These are phyloP conservation scores for Perodicticus potto DNA, from an alignment of 2,797 vertebrate species.

Conservation along the genomic window DNA sequence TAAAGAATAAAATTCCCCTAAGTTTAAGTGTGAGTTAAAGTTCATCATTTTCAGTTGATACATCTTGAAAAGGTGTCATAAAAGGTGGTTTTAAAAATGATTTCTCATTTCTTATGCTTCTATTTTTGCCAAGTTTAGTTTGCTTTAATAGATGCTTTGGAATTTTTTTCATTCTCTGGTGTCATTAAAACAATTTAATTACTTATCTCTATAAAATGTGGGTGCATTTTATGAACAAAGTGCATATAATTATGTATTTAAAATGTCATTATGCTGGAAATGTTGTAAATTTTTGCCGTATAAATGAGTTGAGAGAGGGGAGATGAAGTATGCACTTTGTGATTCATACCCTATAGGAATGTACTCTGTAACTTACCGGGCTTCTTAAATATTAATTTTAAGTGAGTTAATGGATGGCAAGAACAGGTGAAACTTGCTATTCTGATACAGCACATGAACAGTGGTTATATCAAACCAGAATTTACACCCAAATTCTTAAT, in stretches of 20 bases:
- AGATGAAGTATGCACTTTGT: neutral
- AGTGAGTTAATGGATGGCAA: neutral
- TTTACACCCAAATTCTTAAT: constrained; percentile 11
- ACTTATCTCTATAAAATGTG: constrained; percentile 49
- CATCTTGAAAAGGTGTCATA: constrained; percentile 32
- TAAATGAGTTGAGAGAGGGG: constrained; percentile 38
- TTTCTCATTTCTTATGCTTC: constrained; percentile 41
- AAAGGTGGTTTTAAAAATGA: constrained; percentile 37
- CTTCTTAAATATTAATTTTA: constrained; percentile 51
- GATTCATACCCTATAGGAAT: constrained; percentile 2
- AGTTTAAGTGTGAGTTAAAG: constrained; percentile 39
- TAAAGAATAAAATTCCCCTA: constrained; percentile 12
- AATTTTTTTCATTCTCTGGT: constrained; percentile 24
- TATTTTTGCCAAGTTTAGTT: constrained; percentile 40
- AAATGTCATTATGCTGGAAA: constrained; percentile 56
- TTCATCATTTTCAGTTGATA: neutral
- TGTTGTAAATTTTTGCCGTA: constrained; percentile 53
- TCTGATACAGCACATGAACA: neutral
- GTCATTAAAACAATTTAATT: constrained; percentile 64
- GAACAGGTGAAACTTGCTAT: neutral
- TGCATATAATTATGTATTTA: constrained; percentile 50
- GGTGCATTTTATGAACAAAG: constrained; percentile 57
- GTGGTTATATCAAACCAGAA: neutral
- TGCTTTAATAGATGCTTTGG: constrained; percentile 25
- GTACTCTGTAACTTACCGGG: neutral